Evolutionary conservation across 2,797 vertebrate species (phyloP).

Genomic region (Nothura maculosa): DNA sequence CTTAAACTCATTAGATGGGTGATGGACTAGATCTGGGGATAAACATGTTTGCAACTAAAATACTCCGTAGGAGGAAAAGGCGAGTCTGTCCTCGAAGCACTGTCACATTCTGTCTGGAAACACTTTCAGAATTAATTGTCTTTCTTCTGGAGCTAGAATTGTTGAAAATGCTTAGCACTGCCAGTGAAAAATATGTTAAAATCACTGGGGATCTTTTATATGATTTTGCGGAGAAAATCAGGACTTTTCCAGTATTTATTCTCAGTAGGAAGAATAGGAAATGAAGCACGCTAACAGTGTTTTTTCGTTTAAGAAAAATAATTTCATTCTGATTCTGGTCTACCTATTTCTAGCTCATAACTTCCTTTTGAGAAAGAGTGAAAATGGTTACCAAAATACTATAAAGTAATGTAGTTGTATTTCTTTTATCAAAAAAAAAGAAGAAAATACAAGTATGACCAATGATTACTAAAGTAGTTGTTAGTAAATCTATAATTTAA

Average conservation of each 20-base stretch:
- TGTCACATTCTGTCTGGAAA: not conserved
- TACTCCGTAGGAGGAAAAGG: not conserved
- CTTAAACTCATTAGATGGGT: not conserved
- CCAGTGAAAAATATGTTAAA: not conserved
- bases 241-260: not conserved
- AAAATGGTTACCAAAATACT: not conserved
- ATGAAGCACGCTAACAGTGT: not conserved
- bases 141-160: not conserved
- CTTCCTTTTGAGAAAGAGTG: not conserved
- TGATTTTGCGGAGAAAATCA: not conserved
- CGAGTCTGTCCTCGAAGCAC: not conserved
- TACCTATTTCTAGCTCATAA: not conserved
- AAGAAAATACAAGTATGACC: not conserved
- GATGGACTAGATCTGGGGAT: not conserved
- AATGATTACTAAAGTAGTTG: not conserved
- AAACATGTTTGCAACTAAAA: not conserved
- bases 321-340: not conserved
- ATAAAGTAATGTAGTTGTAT: not conserved
- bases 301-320: not conserved
- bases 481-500: not conserved
- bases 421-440: not conserved
- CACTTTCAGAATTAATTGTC: not conserved
- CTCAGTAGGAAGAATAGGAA: not conserved
- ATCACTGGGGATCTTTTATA: not conserved
- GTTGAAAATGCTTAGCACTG: not conserved